Evolutionary conservation across 2,797 vertebrate genomes (phyloP), one percentile per base, ranked within the genome.

Genomic region (Pangasius krempfi): DNA sequence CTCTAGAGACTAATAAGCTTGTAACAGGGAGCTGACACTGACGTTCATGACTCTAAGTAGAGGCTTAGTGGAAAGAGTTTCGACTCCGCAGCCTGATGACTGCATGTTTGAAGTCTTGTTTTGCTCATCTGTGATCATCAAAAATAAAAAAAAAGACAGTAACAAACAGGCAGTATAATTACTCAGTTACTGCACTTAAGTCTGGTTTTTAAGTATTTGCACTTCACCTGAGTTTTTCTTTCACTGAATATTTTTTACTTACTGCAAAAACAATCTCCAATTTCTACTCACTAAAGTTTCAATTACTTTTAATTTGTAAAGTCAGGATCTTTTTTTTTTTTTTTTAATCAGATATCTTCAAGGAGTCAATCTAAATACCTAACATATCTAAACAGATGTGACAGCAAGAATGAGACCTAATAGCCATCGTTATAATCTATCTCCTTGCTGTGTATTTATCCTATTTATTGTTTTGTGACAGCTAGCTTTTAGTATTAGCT

Each of bases 1-100:
- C 66, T 54, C 84, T 56, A 16, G 84, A 72, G 84, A 85, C 64
- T 85, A 56, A 70, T 58, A 70, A 85, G 84, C 64, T 25, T 73
- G 50, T 37, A 73, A 70, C 52, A 73, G 66, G 25, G 84, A 58
- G n/a, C 50, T 0, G 44, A 84, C 82, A 52, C 44, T 68, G 62
- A 84, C 44, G 52, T 68, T 84, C 52, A 30, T 2, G 40, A 22
- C 40, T 44, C 40, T 44, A 44, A 44, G 13, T 12, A 68, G 27
- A 30, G 60, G 40, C 25, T 66, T 50, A 50, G 14, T 10, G 81
- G 40, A 68, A 30, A 5, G 81, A n/a, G 40, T 44, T 84, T 83
- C 7, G 20, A 64, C 60, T n/a, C 25, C 1, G 37, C 37, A 47
- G 40, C 14, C 14, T n/a, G 25, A 27, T 18, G 27, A 3, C 7